Evolutionary conservation across 2,888 invertebrate species (phyloP), one percentile per base, ranked within the genome.

Genomic region (Altica lythri): DNA sequence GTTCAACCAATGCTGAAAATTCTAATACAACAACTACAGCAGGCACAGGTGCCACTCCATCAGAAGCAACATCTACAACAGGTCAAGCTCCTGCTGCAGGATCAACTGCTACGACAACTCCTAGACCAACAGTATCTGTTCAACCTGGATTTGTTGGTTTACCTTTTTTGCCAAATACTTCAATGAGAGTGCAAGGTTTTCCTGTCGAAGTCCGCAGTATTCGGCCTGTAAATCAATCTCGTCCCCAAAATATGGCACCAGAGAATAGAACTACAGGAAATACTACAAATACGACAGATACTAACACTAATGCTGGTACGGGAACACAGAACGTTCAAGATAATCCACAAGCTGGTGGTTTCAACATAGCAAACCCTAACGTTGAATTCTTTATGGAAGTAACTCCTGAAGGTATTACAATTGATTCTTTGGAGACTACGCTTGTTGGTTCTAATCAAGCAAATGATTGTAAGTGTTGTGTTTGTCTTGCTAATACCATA

Each of bases 371-470:
- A 55, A 74, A 75, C 67, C 72, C 73, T 2, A 80, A 81, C 66
- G 77, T 83, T 51, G 82, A 83, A 63, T 80, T 86, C 56, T 79
- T 84, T 64, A 83, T 86, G 82, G 85, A 80, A 68, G 78, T 81
- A 46, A 79, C 77, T 35, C 79, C 80, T 13, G 79, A 79, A 67
- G 75, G 76, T 70, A 65, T 74, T 53, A 74, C 73, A 46, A 72
- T 73, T 62, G 73, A 73, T 68, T 73, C 73, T 48, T 64, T 77
- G 63, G 77, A 77, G 61, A 62, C 61, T 55, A 53, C 62, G 59
- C 60, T 64, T 60, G 64, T 62, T 50, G 62, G 61, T 59, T 59
- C 67, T 60, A 68, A 68, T 60, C 71, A 70, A 52, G 67, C 71
- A 47, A 71, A 70, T 58, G 72, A 72, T 60, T 66, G 74, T 74